Conservation (phyloP, 2,113 vertebrate genomes). For the Condylura cristata region DNA sequence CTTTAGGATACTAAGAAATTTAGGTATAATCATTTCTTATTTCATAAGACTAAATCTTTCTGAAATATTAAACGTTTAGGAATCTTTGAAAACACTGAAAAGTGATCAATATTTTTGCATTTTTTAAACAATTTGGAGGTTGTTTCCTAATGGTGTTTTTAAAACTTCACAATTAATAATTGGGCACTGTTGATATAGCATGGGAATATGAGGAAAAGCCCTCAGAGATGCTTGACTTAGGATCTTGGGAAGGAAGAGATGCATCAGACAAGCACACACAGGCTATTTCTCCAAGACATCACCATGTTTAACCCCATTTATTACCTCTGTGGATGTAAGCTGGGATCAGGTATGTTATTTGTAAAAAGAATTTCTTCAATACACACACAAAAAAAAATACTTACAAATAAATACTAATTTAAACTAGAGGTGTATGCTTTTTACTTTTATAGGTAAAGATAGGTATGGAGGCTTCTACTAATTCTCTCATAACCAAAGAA, state of each 20-base stretch:
- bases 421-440: neutral
- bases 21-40: neutral
- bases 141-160: neutral
- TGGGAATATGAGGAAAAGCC: too few relatives aligned
- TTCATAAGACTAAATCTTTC: neutral
- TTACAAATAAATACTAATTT: neutral
- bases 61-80: neutral
- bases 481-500: neutral
- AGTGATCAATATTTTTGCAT: neutral
- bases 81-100: neutral
- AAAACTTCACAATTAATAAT: neutral
- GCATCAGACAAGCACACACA: neutral
- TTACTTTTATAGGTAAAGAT: neutral
- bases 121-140: neutral
- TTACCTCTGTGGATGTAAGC: too few relatives aligned
- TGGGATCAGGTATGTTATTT: neutral
- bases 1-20: neutral
- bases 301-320: neutral
- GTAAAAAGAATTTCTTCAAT: neutral
- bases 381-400: neutral
- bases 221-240: neutral
- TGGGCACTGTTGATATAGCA: neutral
- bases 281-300: neutral
- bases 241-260: too few relatives aligned
- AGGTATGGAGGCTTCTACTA: neutral